These are phyloP conservation scores for Apodemus speciosus DNA, from an alignment of 2,113 vertebrate species.

Conservation along the genomic window DNA sequence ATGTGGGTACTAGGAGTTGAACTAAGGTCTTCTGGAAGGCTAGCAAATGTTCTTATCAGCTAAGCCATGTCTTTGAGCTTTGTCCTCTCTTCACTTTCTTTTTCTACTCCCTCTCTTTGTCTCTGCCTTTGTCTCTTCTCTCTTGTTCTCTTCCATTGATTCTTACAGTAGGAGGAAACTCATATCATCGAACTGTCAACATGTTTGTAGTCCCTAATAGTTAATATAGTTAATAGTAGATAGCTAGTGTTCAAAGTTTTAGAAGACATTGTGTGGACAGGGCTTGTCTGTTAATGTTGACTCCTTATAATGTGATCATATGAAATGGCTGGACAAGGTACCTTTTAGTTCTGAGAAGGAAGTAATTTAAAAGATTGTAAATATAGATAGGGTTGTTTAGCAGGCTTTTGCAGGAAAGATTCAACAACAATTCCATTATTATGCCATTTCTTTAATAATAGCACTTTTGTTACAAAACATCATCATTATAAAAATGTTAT, in stretches of 20 bases:
- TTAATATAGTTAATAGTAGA: background rate
- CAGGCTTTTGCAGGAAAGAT: slow-evolving; percentile 83
- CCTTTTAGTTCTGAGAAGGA: slow-evolving; percentile 79
- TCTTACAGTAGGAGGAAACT: background rate
- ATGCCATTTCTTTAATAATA: slow-evolving; percentile 90
- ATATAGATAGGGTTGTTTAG: slow-evolving; percentile 87
- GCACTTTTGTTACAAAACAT: slow-evolving; percentile 91
- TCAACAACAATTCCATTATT: slow-evolving; percentile 88
- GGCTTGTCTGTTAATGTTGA: slow-evolving; percentile 59
- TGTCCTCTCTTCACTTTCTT: background rate
- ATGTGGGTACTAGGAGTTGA: background rate
- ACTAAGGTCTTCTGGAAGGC: too few species aligned
- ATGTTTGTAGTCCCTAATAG: background rate
- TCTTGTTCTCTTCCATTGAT: background rate
- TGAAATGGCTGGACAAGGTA: slow-evolving; percentile 78
- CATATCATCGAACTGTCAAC: background rate
- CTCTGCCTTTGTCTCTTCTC: background rate
- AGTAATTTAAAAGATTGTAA: slow-evolving; percentile 85
- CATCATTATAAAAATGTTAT: slow-evolving; percentile 89
- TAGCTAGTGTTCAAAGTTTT: slow-evolving; percentile 58
- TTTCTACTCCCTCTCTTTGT: background rate
- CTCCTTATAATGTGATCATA: slow-evolving; percentile 72
- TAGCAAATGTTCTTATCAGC: background rate
- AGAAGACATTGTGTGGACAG: slow-evolving; percentile 41
- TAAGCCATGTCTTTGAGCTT: background rate